Base-by-base conservation (phyloP, 2,888 invertebrate species). In the Suillia variegata region DNA sequence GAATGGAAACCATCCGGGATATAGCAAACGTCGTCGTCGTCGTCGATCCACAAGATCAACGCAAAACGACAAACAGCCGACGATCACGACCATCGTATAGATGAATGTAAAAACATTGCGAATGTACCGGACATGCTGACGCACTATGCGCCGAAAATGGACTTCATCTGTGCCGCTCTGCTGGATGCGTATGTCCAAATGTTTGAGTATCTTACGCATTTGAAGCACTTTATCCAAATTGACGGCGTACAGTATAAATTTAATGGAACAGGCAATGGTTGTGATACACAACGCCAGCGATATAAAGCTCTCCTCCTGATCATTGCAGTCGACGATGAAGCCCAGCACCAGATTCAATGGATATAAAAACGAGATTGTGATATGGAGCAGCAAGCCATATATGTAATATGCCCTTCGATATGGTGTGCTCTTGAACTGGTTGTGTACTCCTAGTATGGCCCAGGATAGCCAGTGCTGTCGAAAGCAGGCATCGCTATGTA, bases 1-100 rank as follows among this genome's bases (percentile, higher is more conserved):
- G 20, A 65, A 33, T 0, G 74, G 71, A 13, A 68, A 62, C 70
- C 72, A 68, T 17, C 56, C 31, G 1, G 69, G 64, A n/a, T 66
- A 33, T 0, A 70, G 70, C n/a, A 71, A 18, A 17, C 45, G n/a
- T n/a, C n/a, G n/a, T n/a, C n/a, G n/a, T n/a, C n/a, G n/a, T n/a
- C n/a, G n/a, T n/a, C n/a, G n/a, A n/a, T n/a, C n/a, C n/a, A n/a
- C n/a, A n/a, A n/a, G n/a, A n/a, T n/a, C n/a, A n/a, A n/a, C n/a
- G n/a, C n/a, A n/a, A n/a, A n/a, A n/a, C n/a, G n/a, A n/a, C n/a
- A n/a, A n/a, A 20, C 33, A 70, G 1, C 33, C 24, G n/a, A n/a
- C n/a, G n/a, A n/a, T n/a, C n/a, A n/a, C n/a, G n/a, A n/a, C n/a
- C n/a, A n/a, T n/a, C n/a, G n/a, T n/a, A n/a, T n/a, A n/a, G n/a